Conservation (phyloP, 2,888 invertebrate species). For the Alentia gelatinosa region DNA sequence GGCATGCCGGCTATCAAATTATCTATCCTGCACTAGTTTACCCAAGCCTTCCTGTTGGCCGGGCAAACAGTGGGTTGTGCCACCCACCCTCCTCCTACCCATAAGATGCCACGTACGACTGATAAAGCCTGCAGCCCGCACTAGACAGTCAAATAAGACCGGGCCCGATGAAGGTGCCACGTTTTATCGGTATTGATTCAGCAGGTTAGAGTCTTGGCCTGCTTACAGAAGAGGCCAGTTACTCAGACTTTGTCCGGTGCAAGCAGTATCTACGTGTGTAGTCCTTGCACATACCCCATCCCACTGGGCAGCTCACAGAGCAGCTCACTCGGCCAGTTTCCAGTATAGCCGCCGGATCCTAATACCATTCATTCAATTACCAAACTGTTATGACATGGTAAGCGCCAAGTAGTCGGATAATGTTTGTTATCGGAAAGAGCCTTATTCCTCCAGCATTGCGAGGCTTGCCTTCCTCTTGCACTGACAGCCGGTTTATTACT, state of each 20-base stretch:
- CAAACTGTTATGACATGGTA: constrained; percentile 10
- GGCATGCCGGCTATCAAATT: background rate
- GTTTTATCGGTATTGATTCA: constrained; percentile 48
- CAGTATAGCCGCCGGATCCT: background rate
- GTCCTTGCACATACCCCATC: background rate
- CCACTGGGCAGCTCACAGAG: background rate
- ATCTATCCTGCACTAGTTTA: constrained; percentile 12
- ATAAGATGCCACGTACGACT: background rate
- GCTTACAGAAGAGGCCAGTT: constrained; percentile 45
- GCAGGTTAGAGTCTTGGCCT: constrained; percentile 27
- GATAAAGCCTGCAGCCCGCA: constrained; percentile 2
- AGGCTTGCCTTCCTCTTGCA: background rate
- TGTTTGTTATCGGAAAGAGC: constrained; percentile 17
- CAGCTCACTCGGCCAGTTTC: background rate
- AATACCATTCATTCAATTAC: constrained; percentile 27
- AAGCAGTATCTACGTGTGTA: background rate
- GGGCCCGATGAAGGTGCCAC: background rate
- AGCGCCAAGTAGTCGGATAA: background rate
- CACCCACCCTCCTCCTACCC: background rate
- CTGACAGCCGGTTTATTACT: background rate
- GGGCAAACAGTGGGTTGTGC: background rate
- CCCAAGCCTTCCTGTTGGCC: background rate
- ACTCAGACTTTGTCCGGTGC: background rate
- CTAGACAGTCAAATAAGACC: constrained; percentile 46
- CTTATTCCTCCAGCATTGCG: background rate